phyloP scores from a whole-genome alignment of 2,113 vertebrate species.

The Tachysurus vachellii region DNA sequence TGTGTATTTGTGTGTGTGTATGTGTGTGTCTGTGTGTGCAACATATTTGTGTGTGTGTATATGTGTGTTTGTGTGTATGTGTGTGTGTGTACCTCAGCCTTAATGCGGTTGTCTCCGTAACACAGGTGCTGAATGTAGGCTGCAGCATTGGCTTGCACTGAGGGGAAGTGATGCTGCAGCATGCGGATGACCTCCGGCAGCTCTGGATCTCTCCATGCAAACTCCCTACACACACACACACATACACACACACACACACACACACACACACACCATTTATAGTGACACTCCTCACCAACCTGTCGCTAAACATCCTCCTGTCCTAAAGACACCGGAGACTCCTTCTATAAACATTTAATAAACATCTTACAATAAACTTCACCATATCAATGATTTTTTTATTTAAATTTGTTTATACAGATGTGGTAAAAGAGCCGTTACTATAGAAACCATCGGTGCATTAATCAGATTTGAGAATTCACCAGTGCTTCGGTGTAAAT shows the following conservation, averaged over 20 bases:
- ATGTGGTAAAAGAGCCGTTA: not conserved
- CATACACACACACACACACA: conserved; percentile 12
- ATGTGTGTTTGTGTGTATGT: conserved; percentile 13
- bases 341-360: not conserved
- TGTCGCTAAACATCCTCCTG: no score
- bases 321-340: not conserved
- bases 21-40: not conserved
- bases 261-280: not conserved
- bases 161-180: conserved; percentile 86
- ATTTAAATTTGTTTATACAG: no score
- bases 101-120: conserved; percentile 91
- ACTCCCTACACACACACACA: conserved; percentile 65
- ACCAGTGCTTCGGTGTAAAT: not conserved
- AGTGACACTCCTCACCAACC: not conserved
- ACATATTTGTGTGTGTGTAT: conserved; percentile 11
- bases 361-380: not conserved
- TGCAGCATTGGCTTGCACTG: conserved; percentile 87
- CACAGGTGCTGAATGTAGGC: conserved; percentile 89
- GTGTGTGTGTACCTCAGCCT: conserved; percentile 77
- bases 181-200: conserved; percentile 87
- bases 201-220: conserved; percentile 92
- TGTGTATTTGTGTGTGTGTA: no score
- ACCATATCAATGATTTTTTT: not conserved
- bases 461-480: not conserved
- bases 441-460: not conserved